These are phyloP conservation scores for Heliconius ethilla DNA, from an alignment of 2,888 invertebrate species.

Conservation along the genomic window DNA sequence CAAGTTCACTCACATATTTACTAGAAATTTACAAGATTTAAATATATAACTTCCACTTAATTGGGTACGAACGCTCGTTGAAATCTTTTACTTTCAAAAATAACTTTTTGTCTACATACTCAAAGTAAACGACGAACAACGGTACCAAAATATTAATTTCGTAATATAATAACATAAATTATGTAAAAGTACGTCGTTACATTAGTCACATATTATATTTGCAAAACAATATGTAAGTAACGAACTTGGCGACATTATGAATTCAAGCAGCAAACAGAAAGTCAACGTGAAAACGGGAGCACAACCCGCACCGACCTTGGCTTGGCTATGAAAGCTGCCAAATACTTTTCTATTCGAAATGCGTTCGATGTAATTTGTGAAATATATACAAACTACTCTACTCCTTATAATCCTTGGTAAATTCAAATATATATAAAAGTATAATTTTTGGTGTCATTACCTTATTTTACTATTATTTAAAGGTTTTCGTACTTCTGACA, in stretches of 20 bases:
- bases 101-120: slow-evolving; percentile 3
- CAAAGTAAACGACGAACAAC: slow-evolving; percentile 38
- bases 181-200: slow-evolving; percentile 36
- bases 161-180: slow-evolving; percentile 44
- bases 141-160: slow-evolving; percentile 45
- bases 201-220: slow-evolving; percentile 22
- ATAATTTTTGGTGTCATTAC: too few relatives aligned
- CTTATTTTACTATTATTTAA: background rate
- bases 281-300: slow-evolving; percentile 61
- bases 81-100: slow-evolving; percentile 64
- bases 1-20: slow-evolving; percentile 50
- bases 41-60: background rate
- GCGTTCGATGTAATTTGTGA: slow-evolving; percentile 35
- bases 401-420: slow-evolving; percentile 24
- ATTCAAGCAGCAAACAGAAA: slow-evolving; percentile 57
- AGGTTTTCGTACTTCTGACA: background rate
- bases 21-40: background rate
- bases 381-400: slow-evolving; percentile 33
- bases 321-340: slow-evolving; percentile 59
- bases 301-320: slow-evolving; percentile 53
- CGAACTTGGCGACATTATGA: slow-evolving; percentile 37
- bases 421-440: background rate
- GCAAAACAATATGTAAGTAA: slow-evolving; percentile 33
- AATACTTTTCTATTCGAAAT: slow-evolving; percentile 50
- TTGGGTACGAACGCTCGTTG: slow-evolving; percentile 59